Evolutionary conservation across 2,797 vertebrate genomes (phyloP).

Genomic region (Falco cherrug): DNA sequence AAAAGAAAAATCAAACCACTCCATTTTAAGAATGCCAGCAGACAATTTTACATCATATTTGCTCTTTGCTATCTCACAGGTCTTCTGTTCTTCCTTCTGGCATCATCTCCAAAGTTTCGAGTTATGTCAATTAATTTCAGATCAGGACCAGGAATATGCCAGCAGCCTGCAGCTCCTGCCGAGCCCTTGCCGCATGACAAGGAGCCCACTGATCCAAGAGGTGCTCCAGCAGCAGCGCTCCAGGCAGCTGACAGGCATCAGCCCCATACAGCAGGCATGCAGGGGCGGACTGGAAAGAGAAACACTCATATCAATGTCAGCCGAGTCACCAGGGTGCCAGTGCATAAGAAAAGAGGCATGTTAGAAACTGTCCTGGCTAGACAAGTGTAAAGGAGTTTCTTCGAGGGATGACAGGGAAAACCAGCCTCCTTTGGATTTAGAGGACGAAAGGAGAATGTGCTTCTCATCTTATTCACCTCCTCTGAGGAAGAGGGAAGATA

Average conservation of each 20-base stretch:
- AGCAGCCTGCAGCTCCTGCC: background rate
- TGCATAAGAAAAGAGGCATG: background rate
- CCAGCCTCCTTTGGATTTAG: background rate
- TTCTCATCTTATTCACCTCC: background rate
- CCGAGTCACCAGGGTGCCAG: background rate
- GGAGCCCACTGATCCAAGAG: background rate
- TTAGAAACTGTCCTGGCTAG: slow-evolving; percentile 17
- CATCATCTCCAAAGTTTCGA: background rate
- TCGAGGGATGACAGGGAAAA: background rate
- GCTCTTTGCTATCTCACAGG: background rate
- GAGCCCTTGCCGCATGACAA: background rate
- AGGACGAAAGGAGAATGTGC: background rate
- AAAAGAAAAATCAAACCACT: background rate
- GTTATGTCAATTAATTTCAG: slow-evolving; percentile 13
- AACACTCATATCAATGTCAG: background rate
- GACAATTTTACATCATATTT: background rate
- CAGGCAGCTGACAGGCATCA: background rate
- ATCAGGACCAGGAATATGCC: background rate
- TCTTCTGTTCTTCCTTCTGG: background rate
- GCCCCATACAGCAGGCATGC: background rate
- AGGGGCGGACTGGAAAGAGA: background rate
- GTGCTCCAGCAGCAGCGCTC: background rate
- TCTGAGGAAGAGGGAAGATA: background rate
- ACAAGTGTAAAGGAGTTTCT: slow-evolving; percentile 25
- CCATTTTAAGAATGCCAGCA: background rate